Conservation (phyloP, 2,888 invertebrate species). For the Cantharis rustica region DNA sequence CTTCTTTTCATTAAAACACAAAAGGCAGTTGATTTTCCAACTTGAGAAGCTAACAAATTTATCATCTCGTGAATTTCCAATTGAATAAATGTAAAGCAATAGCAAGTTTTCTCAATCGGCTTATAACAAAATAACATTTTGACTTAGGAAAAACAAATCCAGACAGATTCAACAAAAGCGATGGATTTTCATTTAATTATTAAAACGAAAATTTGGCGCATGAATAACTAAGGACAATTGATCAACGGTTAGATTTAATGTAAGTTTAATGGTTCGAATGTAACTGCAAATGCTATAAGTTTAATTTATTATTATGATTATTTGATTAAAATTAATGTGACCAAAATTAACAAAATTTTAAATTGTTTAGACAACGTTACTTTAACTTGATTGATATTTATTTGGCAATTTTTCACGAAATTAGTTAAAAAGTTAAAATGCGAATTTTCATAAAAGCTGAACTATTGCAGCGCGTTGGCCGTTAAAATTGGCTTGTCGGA, state of each 20-base stretch:
- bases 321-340: neutral
- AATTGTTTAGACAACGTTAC: neutral
- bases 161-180: neutral
- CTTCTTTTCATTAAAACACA: neutral
- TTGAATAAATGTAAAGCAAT: neutral
- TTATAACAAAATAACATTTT: neutral
- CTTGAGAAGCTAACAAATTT: neutral
- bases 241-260: neutral
- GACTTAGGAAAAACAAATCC: neutral
- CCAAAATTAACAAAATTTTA: neutral
- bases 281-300: neutral
- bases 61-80: neutral
- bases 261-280: slow-evolving; percentile 1
- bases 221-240: slow-evolving; percentile 7
- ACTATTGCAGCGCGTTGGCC: neutral
- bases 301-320: slow-evolving; percentile 4
- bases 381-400: neutral
- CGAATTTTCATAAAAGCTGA: neutral
- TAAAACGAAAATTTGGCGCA: slow-evolving; percentile 2
- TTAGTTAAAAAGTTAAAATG: neutral
- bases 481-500: neutral
- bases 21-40: neutral
- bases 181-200: neutral
- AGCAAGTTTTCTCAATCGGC: neutral
- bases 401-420: neutral